Evolutionary conservation across 2,888 invertebrate species (phyloP), one percentile per base, ranked within the genome.

Genomic region (Brachynemurus nebulosus): DNA sequence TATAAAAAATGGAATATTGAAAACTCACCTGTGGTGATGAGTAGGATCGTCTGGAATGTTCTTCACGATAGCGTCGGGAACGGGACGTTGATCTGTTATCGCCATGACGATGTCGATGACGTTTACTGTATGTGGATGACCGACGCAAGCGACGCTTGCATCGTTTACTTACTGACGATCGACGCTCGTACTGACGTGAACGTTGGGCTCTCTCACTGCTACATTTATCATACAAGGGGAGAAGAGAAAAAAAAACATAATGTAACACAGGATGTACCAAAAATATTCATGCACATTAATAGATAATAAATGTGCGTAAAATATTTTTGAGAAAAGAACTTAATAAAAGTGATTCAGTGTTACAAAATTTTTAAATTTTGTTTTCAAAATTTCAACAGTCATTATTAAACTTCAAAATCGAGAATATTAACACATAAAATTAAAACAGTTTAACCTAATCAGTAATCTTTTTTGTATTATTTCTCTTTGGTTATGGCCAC

Each of bases 101-200:
- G 50, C 62, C 60, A 58, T 62, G 62, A 47, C 59, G 55, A 62
- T 82, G 80, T 58, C 78, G 75, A 58, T 83, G 77, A 53, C 82
- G 75, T 60, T 80, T 80, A 59, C 81, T 80, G 55, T 79, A 80
- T 49, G 81, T 80, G 51, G 86, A 86, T 53, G 86, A 85, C 62
- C 86, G 77, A 54, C 86, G 79, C 63, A 84, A 79, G 58, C 86
- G 86, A 55, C 88, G 77, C 66, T 88, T 89, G 65, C 86, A 88
- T 53, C 88, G 80, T 58, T 86, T 67, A 72, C 79, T 85, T 66
- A 73, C 83, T 68, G 71, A 85, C 61, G 74, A 84, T 63, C 80
- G 86, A 66, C 74, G 77, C 71, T 75, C 85, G 60, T 74, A 74
- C 50, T 72, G 70, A 14, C 74, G 65, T 14, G 72, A 72, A 51